Evolutionary conservation across 2,888 invertebrate genomes (phyloP).

Genomic region (Melanargia galathea): DNA sequence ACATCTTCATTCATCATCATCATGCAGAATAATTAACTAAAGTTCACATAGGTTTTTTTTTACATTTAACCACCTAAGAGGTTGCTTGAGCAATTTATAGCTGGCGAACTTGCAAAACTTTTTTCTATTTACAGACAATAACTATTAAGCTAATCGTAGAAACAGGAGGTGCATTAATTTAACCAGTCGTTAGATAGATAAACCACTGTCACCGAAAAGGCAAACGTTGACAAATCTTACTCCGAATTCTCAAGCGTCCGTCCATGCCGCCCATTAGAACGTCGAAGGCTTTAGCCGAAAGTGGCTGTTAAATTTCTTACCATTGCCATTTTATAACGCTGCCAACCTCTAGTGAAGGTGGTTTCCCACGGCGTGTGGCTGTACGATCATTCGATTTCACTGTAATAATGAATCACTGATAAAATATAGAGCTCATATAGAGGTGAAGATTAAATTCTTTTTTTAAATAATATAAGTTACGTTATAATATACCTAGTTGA

Average conservation of each 20-base stretch:
- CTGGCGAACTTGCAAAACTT: too few species aligned
- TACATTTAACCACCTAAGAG: too few species aligned
- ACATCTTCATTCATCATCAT: too few species aligned
- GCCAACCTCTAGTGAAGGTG: slow-evolving; percentile 53
- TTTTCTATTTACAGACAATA: not conserved
- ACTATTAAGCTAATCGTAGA: not conserved
- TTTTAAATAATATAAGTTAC: too few species aligned
- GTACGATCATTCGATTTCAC: not conserved
- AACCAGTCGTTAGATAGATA: slow-evolving; percentile 17
- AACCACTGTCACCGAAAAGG: slow-evolving; percentile 28
- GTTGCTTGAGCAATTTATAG: too few species aligned
- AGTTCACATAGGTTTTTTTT: too few species aligned
- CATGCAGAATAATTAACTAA: too few species aligned
- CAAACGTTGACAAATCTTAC: slow-evolving; percentile 38
- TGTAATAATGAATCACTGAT: too few species aligned
- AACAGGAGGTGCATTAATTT: slow-evolving; percentile 6
- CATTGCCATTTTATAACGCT: slow-evolving; percentile 76
- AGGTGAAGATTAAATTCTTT: too few species aligned
- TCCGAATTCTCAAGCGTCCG: slow-evolving; percentile 52
- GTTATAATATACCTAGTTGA: too few species aligned
- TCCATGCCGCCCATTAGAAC: slow-evolving; percentile 58
- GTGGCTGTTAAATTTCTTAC: slow-evolving; percentile 72
- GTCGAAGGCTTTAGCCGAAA: slow-evolving; percentile 61
- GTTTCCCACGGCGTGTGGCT: not conserved
- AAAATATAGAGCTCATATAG: too few species aligned